phyloP scores from a whole-genome alignment of 2,888 invertebrate genomes.

The Lycocerus yunnanus region DNA sequence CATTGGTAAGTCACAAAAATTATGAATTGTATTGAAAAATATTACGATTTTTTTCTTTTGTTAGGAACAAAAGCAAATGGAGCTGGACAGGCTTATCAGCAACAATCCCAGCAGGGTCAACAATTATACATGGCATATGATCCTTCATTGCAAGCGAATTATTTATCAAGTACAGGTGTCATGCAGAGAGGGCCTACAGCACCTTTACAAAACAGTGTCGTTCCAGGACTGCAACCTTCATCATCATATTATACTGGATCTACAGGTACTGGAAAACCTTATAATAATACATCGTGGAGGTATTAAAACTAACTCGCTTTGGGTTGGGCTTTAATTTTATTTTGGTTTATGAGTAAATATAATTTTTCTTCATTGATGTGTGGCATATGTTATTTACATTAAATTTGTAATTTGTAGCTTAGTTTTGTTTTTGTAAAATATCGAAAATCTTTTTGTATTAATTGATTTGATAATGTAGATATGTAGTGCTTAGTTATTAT shows the following conservation, averaged over 20 bases:
- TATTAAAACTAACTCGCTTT: conserved; percentile 35
- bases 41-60: background rate
- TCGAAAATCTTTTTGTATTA: background rate
- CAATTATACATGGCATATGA: conserved; percentile 66
- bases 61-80: conserved; percentile 60
- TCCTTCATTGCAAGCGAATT: conserved; percentile 62
- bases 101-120: conserved; percentile 59
- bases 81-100: conserved; percentile 62
- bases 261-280: conserved; percentile 53
- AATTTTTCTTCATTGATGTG: conserved; percentile 25
- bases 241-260: conserved; percentile 61
- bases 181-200: conserved; percentile 64
- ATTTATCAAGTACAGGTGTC: conserved; percentile 66
- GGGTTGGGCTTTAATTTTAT: conserved; percentile 27
- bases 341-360: conserved; percentile 18
- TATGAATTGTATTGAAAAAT: background rate
- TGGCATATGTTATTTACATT: conserved; percentile 8
- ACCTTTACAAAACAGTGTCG: conserved; percentile 56
- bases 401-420: background rate
- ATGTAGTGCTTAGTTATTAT: conserved; percentile 9
- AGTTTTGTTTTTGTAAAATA: background rate
- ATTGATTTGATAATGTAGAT: background rate
- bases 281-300: conserved; percentile 27
- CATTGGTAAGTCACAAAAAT: conserved; percentile 64
- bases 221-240: conserved; percentile 57